Evolutionary conservation across 2,113 vertebrate genomes (phyloP).

Genomic region (Heterocephalus glaber): DNA sequence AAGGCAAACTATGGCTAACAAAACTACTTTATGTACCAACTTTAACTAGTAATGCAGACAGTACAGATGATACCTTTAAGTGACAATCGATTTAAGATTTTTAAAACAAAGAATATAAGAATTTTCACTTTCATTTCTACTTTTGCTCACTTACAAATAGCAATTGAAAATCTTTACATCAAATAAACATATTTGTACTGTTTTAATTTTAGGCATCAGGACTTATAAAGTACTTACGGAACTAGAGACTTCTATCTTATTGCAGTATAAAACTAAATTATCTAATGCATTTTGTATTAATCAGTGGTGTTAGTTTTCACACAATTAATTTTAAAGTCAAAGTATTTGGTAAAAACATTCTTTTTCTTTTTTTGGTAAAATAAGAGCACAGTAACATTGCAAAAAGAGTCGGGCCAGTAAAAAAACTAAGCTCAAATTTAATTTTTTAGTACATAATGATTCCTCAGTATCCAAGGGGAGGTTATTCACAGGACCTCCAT

Average conservation of each 20-base stretch:
- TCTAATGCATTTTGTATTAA: constrained; percentile 53
- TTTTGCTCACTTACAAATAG: constrained; percentile 59
- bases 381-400: neutral
- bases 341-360: constrained; percentile 58
- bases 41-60: constrained; percentile 19
- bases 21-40: constrained; percentile 45
- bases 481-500: neutral
- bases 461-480: neutral
- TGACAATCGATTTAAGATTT: constrained; percentile 38
- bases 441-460: neutral
- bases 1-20: constrained; percentile 38
- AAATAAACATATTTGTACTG: constrained; percentile 9
- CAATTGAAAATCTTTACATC: constrained; percentile 51
- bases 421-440: constrained; percentile 53
- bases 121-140: constrained; percentile 53
- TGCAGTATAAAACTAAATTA: constrained; percentile 56
- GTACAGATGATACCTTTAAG: neutral
- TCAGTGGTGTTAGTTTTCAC: constrained; percentile 47
- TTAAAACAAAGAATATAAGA: neutral
- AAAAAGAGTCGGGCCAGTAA: neutral
- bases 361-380: neutral
- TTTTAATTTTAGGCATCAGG: constrained; percentile 43
- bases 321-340: constrained; percentile 70
- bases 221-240: constrained; percentile 5
- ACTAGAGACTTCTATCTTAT: neutral